phyloP scores from a whole-genome alignment of 2,797 vertebrate species.

The Psittacula derbiana region DNA sequence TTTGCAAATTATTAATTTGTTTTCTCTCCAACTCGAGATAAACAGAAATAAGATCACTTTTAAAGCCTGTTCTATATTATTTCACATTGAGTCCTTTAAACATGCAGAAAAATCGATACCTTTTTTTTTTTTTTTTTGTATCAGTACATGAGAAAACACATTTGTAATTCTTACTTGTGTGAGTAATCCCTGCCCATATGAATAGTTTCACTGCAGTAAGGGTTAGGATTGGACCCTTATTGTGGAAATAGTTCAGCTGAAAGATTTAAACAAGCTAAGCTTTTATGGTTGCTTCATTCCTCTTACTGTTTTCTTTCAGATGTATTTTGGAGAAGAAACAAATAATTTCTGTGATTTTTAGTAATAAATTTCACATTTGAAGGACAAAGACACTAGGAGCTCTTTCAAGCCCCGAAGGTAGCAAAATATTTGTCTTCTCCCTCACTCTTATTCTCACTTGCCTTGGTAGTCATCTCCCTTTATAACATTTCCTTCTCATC shows the following conservation, averaged over 20 bases:
- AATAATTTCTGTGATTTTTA: not conserved
- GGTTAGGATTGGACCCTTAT: not conserved
- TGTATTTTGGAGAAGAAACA: not conserved
- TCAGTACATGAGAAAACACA: not conserved
- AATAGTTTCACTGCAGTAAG: not conserved
- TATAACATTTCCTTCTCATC: conserved; percentile 1
- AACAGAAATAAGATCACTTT: not conserved
- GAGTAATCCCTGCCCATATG: not conserved
- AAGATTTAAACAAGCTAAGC: not conserved
- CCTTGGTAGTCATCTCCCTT: not conserved
- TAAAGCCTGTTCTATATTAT: not conserved
- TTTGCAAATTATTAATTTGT: conserved; percentile 53
- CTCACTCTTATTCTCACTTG: conserved; percentile 1
- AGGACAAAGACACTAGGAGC: not conserved
- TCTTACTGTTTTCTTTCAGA: not conserved
- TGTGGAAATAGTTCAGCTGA: not conserved
- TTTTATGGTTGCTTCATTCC: not conserved
- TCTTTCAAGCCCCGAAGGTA: not conserved
- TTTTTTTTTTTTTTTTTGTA: not conserved
- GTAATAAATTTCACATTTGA: not conserved
- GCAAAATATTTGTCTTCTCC: conserved; percentile 9
- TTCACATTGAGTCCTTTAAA: not conserved
- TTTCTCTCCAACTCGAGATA: conserved; percentile 32
- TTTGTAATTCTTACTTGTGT: not conserved
- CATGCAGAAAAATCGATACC: not conserved